Percentiles rank a stretch among this genome's conserved stretches.
Evolutionary conservation across 2,888 invertebrate species (phyloP).

Genomic region (Carterocephalus palaemon): DNA sequence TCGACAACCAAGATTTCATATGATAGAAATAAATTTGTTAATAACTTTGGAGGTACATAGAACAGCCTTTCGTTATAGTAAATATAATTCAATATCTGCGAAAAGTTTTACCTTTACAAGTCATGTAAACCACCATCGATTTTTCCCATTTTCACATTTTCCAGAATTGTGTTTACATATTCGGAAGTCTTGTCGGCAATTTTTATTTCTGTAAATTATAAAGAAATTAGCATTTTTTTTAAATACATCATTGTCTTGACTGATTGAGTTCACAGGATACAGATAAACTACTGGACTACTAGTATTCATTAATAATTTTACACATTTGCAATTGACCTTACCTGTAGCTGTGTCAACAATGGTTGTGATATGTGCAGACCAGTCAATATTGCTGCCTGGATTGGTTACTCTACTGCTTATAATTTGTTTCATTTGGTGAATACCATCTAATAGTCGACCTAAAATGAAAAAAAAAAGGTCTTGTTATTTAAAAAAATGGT

Average conservation of each 20-base stretch:
- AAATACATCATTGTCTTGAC: too few relatives aligned
- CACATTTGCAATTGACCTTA: too few relatives aligned
- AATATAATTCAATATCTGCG: slow-evolving; percentile 46
- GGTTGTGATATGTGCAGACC: slow-evolving; percentile 84
- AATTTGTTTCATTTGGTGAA: slow-evolving; percentile 87
- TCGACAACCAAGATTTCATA: slow-evolving; percentile 64
- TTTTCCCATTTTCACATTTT: slow-evolving; percentile 89
- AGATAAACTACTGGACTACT: too few relatives aligned
- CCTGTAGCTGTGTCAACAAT: slow-evolving; percentile 84
- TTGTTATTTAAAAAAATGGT: too few relatives aligned
- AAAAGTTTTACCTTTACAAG: slow-evolving; percentile 61
- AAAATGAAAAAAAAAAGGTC: slow-evolving; percentile 42
- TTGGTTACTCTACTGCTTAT: slow-evolving; percentile 83
- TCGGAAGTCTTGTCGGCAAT: slow-evolving; percentile 96
- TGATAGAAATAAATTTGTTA: slow-evolving; percentile 63
- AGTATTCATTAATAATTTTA: too few relatives aligned
- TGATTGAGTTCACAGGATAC: background rate
- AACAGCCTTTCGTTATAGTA: slow-evolving; percentile 74
- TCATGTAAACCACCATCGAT: slow-evolving; percentile 88
- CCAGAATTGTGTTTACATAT: slow-evolving; percentile 94
- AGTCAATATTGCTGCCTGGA: slow-evolving; percentile 76
- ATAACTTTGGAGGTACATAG: slow-evolving; percentile 78
- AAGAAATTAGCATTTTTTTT: slow-evolving; percentile 24
- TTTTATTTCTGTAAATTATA: slow-evolving; percentile 84
- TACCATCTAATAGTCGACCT: slow-evolving; percentile 89